Base-by-base conservation (phyloP, 2,888 invertebrate species). In the Orthosia incerta region DNA sequence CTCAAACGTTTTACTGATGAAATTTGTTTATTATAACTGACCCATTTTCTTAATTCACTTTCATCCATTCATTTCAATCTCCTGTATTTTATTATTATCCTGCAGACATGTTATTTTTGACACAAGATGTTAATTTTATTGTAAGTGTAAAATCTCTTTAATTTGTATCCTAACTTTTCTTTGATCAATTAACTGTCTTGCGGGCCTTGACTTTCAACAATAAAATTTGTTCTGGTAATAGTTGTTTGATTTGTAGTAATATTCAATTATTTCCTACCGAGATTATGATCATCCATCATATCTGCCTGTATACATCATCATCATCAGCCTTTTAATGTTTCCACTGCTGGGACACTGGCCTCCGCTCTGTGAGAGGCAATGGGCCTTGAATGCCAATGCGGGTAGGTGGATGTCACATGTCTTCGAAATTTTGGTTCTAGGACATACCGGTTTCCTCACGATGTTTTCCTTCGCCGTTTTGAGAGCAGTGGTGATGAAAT, bases 211-310 rank as follows among this genome's bases (percentile, higher is more conserved):
- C 73, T 64, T 71, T 76, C 64, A 70, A 68, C 73, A 71, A 64
- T 68, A 45, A 68, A 80, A 76, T 67, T 73, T 84, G 74, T 87
- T 71, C 64, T 80, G 76, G 66, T 72, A 53, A 65, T 78, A 78
- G 67, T 66, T 50, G 23, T 66, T 63, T 63, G 7, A 39, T 63
- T 73, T 63, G n/a, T 11, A 50, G n/a, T 23, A 45, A 13, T 20
- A 13, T 20, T 11, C 16, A n/a, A 7, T 16, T 26, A 45, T 59
- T 18, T 20, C 51, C n/a, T 13, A 51, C 39, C n/a, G 9, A 15
- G 7, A 3, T 39, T 39, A 39, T 39, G 1, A 39, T 39, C 9
- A 39, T 39, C 39, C 12, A 66, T 60, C 12, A 18, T 7, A 18
- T 18, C 18, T 23, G 39, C 9, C 15, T 26, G 15, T 23, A 48